Evolutionary conservation across 2,797 vertebrate genomes (phyloP).

Genomic region (Melanotaenia parkinsoni): DNA sequence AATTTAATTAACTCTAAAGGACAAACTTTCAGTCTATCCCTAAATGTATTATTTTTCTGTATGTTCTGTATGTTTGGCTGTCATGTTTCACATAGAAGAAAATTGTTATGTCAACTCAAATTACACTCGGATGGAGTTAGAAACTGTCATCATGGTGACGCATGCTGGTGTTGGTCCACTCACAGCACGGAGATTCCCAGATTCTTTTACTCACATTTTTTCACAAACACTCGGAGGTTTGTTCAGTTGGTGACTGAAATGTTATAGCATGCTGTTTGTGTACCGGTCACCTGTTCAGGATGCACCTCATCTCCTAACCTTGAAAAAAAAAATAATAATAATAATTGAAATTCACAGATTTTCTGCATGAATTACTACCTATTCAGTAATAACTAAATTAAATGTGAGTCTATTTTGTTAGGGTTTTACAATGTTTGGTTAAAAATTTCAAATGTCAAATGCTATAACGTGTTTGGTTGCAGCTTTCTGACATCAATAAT

Average conservation of each 20-base stretch:
- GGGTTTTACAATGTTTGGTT: neutral
- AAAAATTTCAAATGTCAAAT: neutral
- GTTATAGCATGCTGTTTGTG: neutral
- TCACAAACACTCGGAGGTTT: neutral
- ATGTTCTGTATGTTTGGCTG: neutral
- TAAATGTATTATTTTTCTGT: neutral
- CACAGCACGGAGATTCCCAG: neutral
- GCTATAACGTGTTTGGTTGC: neutral
- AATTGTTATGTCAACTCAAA: neutral
- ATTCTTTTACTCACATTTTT: neutral
- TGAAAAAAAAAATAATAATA: neutral
- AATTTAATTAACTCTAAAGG: neutral
- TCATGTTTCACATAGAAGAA: neutral
- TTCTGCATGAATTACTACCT: neutral
- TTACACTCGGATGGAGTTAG: neutral
- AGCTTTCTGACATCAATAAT: neutral
- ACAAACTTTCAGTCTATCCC: neutral
- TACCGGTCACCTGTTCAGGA: neutral
- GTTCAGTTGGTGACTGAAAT: neutral
- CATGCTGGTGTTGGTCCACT: neutral
- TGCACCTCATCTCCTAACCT: neutral
- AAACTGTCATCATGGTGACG: neutral
- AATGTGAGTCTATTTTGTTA: neutral
- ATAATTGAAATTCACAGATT: neutral
- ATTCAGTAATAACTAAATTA: neutral